A percentile compares a stretch with the other conserved stretches of the same genome.
Conservation (phyloP, 2,797 vertebrate species). For the Chelon auratus region DNA sequence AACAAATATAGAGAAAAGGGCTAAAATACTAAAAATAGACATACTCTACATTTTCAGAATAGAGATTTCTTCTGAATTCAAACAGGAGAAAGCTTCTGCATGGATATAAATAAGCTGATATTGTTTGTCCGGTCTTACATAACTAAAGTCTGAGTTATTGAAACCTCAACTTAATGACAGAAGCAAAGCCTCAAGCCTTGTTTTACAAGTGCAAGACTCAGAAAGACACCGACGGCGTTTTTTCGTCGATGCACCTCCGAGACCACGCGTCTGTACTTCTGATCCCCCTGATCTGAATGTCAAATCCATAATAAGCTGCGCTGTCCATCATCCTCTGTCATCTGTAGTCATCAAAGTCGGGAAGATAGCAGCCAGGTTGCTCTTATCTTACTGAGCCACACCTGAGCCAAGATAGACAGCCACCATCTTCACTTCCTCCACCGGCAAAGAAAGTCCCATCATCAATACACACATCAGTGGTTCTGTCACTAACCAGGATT, state of each 20-base stretch:
- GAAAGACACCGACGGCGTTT: slow-evolving; percentile 23
- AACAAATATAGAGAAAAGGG: background rate
- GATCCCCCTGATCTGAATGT: slow-evolving; percentile 62
- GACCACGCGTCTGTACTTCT: slow-evolving; percentile 18
- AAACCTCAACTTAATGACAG: slow-evolving; percentile 1
- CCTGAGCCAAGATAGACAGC: slow-evolving; percentile 35
- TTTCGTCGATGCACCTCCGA: slow-evolving; percentile 21
- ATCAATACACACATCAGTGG: slow-evolving; percentile 20
- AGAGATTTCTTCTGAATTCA: background rate
- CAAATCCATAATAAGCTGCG: slow-evolving; percentile 54
- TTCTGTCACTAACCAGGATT: slow-evolving; percentile 10
- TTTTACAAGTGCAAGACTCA: slow-evolving; percentile 1
- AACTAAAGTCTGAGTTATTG: slow-evolving; percentile 11
- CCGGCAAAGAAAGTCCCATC: background rate
- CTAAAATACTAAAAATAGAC: background rate
- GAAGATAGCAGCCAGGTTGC: slow-evolving; percentile 48
- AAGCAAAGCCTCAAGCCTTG: slow-evolving; percentile 5
- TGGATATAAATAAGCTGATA: background rate
- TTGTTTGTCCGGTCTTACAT: slow-evolving; percentile 2
- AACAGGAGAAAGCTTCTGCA: background rate
- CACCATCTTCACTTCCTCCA: slow-evolving; percentile 16
- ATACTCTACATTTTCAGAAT: background rate
- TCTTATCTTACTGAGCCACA: slow-evolving; percentile 61
- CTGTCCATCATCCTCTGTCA: slow-evolving; percentile 64
- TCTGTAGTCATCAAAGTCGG: slow-evolving; percentile 45